Evolutionary conservation across 1,140 invertebrate genomes (phyloP), one percentile per base, ranked within the genome.

Genomic region (Apis dorsata): DNA sequence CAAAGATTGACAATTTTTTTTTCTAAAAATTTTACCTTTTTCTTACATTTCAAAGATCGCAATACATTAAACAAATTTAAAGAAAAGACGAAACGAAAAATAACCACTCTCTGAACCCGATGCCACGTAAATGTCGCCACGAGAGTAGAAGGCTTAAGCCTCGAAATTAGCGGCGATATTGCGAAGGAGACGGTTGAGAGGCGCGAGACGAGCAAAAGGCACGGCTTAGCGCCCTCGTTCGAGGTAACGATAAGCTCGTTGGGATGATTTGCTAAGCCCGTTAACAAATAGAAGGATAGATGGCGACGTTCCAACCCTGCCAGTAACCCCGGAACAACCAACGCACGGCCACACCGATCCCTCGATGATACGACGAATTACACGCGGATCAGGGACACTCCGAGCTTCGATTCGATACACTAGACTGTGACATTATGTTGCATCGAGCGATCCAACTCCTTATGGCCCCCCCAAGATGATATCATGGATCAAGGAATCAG

Each of bases 221-320:
- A 90, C 90, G 92, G 91, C 92, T 94, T 93, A 93, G 87, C 93
- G 91, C 91, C 91, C 91, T 89, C 91, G 90, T 89, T 88, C 89
- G 83, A 91, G 90, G 90, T 90, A 91, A 84, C 91, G 90, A 88
- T 93, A 93, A 93, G 92, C 93, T 92, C 91, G 92, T 91, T 91
- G 92, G 92, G 92, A 91, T 93, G 93, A 93, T 93, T 94, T 93
- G 93, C 92, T 94, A 94, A 94, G 92, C 93, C 89, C 92, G 91
- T 92, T 93, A 93, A 93, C 93, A 93, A 94, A 94, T 93, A 93
- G 92, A 93, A 93, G 92, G 93, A 93, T 93, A 93, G 91, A 93
- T 93, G 93, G 91, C 92, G 92, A 91, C 90, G 90, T 91, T 90
- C 90, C 83, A 89, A 86, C 92, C 90, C 88, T 79, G 55, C 68